Evolutionary conservation across 2,113 vertebrate genomes (phyloP).

Genomic region (Microcebus lehilahytsara): DNA sequence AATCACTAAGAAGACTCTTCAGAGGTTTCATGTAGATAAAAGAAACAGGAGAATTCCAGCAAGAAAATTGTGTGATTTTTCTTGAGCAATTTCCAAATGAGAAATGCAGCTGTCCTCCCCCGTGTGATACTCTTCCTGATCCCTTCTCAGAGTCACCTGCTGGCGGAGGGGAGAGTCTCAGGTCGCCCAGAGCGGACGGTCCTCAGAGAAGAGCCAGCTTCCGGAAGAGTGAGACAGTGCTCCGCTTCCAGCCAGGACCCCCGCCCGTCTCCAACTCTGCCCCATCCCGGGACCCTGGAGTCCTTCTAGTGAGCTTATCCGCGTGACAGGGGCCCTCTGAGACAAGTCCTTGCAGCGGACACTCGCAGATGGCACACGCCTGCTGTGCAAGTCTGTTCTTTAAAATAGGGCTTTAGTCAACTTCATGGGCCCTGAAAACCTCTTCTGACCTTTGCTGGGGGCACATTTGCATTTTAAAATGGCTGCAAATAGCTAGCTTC

Average conservation of each 20-base stretch:
- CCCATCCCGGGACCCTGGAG: neutral
- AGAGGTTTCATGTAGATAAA: neutral
- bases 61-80: neutral
- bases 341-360: neutral
- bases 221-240: neutral
- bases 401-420: neutral
- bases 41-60: neutral
- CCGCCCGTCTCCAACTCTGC: too few relatives aligned
- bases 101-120: neutral
- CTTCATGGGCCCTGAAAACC: neutral
- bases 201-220: neutral
- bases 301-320: too few relatives aligned
- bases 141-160: neutral
- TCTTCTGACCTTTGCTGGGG: neutral
- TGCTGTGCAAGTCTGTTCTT: neutral
- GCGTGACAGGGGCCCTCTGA: neutral
- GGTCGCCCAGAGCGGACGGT: too few relatives aligned
- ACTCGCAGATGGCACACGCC: neutral
- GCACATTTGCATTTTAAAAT: neutral
- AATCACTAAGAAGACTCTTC: neutral
- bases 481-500: neutral
- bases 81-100: neutral
- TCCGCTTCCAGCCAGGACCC: neutral
- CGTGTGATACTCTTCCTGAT: neutral
- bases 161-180: too few relatives aligned